Conservation (phyloP, 2,888 invertebrate genomes). For the Epinotia nisella region DNA sequence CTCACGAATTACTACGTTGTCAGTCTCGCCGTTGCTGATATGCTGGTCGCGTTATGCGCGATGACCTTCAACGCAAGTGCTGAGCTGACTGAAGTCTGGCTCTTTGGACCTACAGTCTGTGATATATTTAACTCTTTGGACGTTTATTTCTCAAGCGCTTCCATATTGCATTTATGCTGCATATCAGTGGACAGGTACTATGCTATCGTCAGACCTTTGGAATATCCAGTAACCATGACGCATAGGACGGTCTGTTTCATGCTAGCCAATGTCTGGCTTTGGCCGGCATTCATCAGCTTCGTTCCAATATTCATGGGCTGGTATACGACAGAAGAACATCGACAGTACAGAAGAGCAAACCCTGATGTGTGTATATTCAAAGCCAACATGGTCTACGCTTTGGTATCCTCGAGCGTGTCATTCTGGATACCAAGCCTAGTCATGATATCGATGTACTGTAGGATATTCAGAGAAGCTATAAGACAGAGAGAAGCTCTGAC, state of each 20-base stretch:
- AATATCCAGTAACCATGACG: conserved; percentile 97
- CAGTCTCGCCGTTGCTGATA: conserved; percentile 96
- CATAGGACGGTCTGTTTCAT: conserved; percentile 91
- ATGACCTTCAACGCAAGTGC: conserved; percentile 97
- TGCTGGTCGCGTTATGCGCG: conserved; percentile 95
- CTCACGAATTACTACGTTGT: conserved; percentile 98
- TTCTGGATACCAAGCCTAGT: conserved; percentile 97
- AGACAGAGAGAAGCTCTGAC: conserved; percentile 92
- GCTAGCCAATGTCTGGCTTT: conserved; percentile 95
- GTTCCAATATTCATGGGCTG: conserved; percentile 97
- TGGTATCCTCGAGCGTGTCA: conserved; percentile 95
- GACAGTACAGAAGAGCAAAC: conserved; percentile 85
- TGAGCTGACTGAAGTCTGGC: conserved; percentile 94
- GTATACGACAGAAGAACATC: conserved; percentile 95
- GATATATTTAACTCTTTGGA: conserved; percentile 97
- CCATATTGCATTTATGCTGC: conserved; percentile 96
- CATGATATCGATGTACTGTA: conserved; percentile 96
- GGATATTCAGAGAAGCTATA: conserved; percentile 93
- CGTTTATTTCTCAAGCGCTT: conserved; percentile 96
- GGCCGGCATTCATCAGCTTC: conserved; percentile 96
- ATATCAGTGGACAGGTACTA: conserved; percentile 97
- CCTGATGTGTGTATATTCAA: conserved; percentile 93
- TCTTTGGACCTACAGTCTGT: conserved; percentile 95
- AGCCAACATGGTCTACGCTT: conserved; percentile 93
- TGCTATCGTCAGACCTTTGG: conserved; percentile 95